Evolutionary conservation across 2,888 invertebrate genomes (phyloP), one percentile per base, ranked within the genome.

Genomic region (Argyresthia albistria): DNA sequence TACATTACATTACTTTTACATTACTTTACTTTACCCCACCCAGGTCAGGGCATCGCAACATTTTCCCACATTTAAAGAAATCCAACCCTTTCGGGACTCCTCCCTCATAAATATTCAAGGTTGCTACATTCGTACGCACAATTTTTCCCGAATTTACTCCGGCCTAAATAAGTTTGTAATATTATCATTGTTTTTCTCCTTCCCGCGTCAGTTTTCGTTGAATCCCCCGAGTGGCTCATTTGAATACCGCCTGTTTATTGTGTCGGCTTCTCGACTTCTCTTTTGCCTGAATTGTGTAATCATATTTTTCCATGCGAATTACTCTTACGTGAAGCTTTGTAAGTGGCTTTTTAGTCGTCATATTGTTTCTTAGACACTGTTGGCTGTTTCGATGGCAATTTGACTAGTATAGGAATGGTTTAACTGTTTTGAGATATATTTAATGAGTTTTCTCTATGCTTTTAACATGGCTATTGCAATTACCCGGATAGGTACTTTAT

Each of bases 221-320:
- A 12, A 25, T 51, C 75, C 67, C 59, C 55, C 61, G 69, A 67
- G 69, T 63, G 64, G 60, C 71, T 81, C 78, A 83, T 83, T 83
- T 83, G 83, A 83, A 83, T 83, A 82, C 73, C 63, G 74, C 76
- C 79, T 79, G 80, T 80, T 77, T 81, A 81, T 80, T 81, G 79
- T 75, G 69, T 69, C 69, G 55, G 58, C 65, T 60, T 67, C 71
- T 66, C 66, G 68, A 69, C 68, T n/a, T 65, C 60, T 64, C 67
- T 70, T 64, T 66, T 71, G 65, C 54, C 65, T 64, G 74, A 77
- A 78, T 78, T 78, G 79, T 79, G 77, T 71, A 76, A 79, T 76
- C 76, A 77, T 76, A 75, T 76, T 78, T 73, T 67, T 67, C 66
- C 70, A 68, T 68, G 73, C 76, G 76, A 77, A 73, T 76, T 66